Base-by-base conservation (phyloP, 1,140 invertebrate species). In the Sminthurinus signatus region DNA sequence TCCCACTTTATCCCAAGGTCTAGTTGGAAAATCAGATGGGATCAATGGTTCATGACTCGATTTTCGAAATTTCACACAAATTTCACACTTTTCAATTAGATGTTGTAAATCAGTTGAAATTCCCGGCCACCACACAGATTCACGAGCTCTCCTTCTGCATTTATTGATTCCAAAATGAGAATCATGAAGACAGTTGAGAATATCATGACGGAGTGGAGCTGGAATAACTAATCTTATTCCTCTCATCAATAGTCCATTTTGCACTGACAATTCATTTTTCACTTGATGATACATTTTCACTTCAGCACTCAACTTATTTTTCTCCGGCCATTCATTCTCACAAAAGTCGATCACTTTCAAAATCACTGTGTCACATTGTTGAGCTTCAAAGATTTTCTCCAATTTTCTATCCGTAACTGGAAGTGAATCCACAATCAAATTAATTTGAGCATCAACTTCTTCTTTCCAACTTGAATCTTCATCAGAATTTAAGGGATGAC, bases 401-500 rank as follows among this genome's bases (percentile, higher is more conserved):
- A 64, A 36, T 14, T 29, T 17, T 21, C 29, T 27, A 43, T 64
- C 62, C 17, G 55, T 29, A 21, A 27, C 58, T 32, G 59, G 61
- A 10, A 56, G 36, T 10, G n/a, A 28, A 25, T 15, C 28, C 10
- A 62, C 17, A 19, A 62, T 29, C 15, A 36, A 17, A n/a, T 28
- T 28, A 3, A 62, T 36, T 27, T 43, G 23, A 4, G 50, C 32
- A 27, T 36, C 31, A 1, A 43, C 15, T 42, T 36, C 51, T 12
- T 25, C 27, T 27, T 54, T 27, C 1, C 23, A 19, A 4, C 21
- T 32, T 1, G 3, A 4, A 21, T 58, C 55, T 21, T 32, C 39
- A 5, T 15, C 23, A 2, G 21, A 14, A 14, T 19, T 43, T 43
- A 69, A 51, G 12, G 72, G 71, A 51, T 63, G 68, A 43, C 68